Evolutionary conservation across 1,140 invertebrate species (phyloP), one percentile per base, ranked within the genome.

Genomic region (Drosophila carrolli): DNA sequence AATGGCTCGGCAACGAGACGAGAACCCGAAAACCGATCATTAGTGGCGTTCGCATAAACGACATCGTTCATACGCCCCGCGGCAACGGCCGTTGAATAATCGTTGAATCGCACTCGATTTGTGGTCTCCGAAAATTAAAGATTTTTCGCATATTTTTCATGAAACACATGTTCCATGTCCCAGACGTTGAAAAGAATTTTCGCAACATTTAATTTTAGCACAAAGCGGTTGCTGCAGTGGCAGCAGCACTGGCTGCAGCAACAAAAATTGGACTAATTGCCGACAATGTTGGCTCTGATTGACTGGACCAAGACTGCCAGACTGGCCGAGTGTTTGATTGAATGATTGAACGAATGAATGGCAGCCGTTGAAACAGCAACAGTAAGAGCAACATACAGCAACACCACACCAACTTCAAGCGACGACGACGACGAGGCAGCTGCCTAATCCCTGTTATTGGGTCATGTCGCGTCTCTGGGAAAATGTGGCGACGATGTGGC

Each of bases 131-230:
- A 77, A 47, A 88, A 80, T 84, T 89, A 80, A 75, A 88, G 84
- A 88, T 88, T 88, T 86, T 89, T 89, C 84, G 79, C 78, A 88
- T 88, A 89, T 89, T 88, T 86, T 68, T 67, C 53, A 41, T 19
- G 38, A 32, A 81, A 78, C 84, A 84, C 73, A 81, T 88, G 83
- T 75, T 80, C 60, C 63, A 66, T 78, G 70, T 83, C 48, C 75
- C 48, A 72, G 65, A 66, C 54, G 77, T 73, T 74, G 73, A 86
- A 80, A 61, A 88, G 84, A 88, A 89, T 90, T 90, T 90, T 90
- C 85, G 85, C 84, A 89, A 89, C 67, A 90, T 81, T 85, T 89
- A 89, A 89, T 89, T 90, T 89, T 85, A 85, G 84, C 75, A 81
- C 73, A 73, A 71, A 60, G 50, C 55, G 61, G 32, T 53, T 47